A percentile compares a stretch with the other conserved stretches of the same genome.
Conservation (phyloP, 2,113 vertebrate genomes). For the Gadus macrocephalus region DNA sequence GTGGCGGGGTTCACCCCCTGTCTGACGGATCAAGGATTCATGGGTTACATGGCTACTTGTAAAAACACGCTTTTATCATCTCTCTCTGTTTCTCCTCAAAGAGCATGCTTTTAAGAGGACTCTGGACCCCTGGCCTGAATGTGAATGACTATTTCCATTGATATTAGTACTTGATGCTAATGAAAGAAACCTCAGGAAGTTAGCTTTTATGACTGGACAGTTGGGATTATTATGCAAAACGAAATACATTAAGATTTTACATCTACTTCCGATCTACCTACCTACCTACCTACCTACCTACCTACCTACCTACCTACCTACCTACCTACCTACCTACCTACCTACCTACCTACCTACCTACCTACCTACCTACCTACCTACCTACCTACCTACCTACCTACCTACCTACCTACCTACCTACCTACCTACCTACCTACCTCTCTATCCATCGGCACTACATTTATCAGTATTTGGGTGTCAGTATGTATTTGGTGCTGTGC, state of each 20-base stretch:
- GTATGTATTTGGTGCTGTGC: background rate
- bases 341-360: background rate
- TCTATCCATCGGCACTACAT: background rate
- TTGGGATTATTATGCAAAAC: too few relatives aligned
- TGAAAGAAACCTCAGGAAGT: too few relatives aligned
- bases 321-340: background rate
- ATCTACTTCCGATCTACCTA: slow-evolving; percentile 22
- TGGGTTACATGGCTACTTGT: slow-evolving; percentile 42
- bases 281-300: background rate
- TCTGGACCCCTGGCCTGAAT: too few relatives aligned
- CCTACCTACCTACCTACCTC: background rate
- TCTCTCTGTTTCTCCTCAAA: slow-evolving; percentile 19
- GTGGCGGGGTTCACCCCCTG: slow-evolving; percentile 14
- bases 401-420: background rate
- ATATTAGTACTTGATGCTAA: too few relatives aligned
- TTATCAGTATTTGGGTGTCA: too few relatives aligned
- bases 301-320: background rate
- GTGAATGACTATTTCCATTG: too few relatives aligned
- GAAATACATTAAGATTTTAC: too few relatives aligned
- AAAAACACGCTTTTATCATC: slow-evolving; percentile 59
- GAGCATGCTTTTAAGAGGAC: too few relatives aligned
- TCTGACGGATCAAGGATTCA: slow-evolving; percentile 35
- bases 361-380: background rate
- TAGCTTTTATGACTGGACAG: too few relatives aligned
- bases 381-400: background rate